phyloP scores from a whole-genome alignment of 2,888 invertebrate genomes.

The Cheilosia variabilis region DNA sequence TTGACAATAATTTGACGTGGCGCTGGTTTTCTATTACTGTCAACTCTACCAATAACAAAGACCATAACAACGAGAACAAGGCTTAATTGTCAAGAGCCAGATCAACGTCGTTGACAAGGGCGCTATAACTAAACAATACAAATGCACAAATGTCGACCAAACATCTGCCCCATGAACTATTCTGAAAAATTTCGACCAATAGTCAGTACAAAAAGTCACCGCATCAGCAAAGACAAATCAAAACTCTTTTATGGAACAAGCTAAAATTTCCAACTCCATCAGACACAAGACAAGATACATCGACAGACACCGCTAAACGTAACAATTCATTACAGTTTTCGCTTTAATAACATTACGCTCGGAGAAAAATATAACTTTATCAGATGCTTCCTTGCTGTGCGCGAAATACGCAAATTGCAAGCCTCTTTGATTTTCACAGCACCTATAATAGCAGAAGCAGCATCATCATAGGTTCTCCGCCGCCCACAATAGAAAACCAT shows the following conservation, averaged over 20 bases:
- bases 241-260: background rate
- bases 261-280: slow-evolving; percentile 4
- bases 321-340: slow-evolving; percentile 58
- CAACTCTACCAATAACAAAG: no score
- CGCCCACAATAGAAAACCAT: slow-evolving; percentile 72
- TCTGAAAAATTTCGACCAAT: background rate
- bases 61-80: no score
- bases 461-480: slow-evolving; percentile 51
- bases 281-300: slow-evolving; percentile 40
- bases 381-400: slow-evolving; percentile 55
- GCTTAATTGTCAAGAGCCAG: no score
- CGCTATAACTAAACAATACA: no score
- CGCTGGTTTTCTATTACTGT: no score
- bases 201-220: background rate
- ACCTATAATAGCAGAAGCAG: slow-evolving; percentile 26
- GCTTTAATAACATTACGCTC: slow-evolving; percentile 17
- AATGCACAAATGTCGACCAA: no score
- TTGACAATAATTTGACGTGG: no score
- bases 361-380: slow-evolving; percentile 35
- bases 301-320: slow-evolving; percentile 43
- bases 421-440: slow-evolving; percentile 37
- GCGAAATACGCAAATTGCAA: slow-evolving; percentile 60
- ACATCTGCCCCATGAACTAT: no score
- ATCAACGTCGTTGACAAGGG: no score
- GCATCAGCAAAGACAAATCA: background rate